Evolutionary conservation across 1,140 invertebrate genomes (phyloP), one percentile per base, ranked within the genome.

Genomic region (Trachymyrmex septentrionalis): DNA sequence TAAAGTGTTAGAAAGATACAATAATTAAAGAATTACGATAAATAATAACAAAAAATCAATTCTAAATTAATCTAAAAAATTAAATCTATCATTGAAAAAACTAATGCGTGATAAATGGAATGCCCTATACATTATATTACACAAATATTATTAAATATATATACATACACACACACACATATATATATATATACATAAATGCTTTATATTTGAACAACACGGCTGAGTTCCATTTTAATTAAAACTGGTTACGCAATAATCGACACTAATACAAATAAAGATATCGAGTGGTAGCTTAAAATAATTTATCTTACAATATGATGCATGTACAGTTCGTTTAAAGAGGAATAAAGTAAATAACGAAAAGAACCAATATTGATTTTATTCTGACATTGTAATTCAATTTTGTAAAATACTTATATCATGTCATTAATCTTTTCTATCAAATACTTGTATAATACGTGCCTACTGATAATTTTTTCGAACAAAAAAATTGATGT

Each of bases 111-210:
- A 67, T 21, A 44, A 67, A 44, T 44, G 4, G 0, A 0, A 67
- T 9, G 10, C 34, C 34, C 5, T 48, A 9, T 69, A 48, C 2
- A 12, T 69, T 44, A 48, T 24, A 71, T 71, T 24, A 10, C 3
- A 24, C 67, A 71, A 71, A 24, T 69, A 44, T 71, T 71, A 24
- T 71, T 69, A 69, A 48, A 71, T 21, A 67, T 14, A 44, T 21
- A 6, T 21, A 44, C 7, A 14, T 69, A 14, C 14, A 38, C 3
- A 7, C 34, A 34, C 6, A 34, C 6, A n/a, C n/a, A 71, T 21
- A 67, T 14, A 44, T 21, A 6, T 21, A 44, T 14, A 14, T 69
- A 14, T 14, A 38, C 3, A 34, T 34, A 44, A 27, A 53, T 3
- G 3, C 3, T 53, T 72, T 27, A 53, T 59, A 59, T 59, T 34